Conservation (phyloP, 2,888 invertebrate species). For the Andrena praecox region DNA sequence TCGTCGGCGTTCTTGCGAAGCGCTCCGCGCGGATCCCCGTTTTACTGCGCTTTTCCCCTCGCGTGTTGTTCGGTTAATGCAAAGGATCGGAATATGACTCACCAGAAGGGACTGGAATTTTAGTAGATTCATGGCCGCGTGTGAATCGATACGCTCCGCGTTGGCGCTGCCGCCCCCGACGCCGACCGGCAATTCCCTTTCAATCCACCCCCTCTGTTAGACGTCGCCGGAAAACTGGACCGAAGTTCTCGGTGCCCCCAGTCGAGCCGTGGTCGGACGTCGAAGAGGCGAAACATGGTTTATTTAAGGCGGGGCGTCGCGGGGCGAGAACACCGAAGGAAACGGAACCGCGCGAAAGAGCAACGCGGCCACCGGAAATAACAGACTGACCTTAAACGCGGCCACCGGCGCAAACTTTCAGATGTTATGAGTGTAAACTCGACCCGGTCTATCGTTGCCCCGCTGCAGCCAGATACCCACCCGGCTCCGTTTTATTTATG, state of each 20-base stretch:
- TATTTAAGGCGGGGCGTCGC: constrained; percentile 3
- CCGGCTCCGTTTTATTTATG: constrained; percentile 60
- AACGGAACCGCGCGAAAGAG: constrained; percentile 29
- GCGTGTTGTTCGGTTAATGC: constrained; percentile 54
- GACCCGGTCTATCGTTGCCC: constrained; percentile 42
- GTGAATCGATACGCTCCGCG: constrained; percentile 61
- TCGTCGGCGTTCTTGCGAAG: constrained; percentile 48
- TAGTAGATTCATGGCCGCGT: constrained; percentile 54
- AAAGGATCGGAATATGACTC: constrained; percentile 71
- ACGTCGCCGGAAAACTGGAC: background rate
- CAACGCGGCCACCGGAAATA: constrained; percentile 51
- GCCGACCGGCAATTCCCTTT: background rate
- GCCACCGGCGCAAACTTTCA: constrained; percentile 62
- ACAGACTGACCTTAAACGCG: constrained; percentile 58
- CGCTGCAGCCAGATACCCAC: constrained; percentile 34
- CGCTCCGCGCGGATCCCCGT: constrained; percentile 41
- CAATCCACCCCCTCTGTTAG: background rate
- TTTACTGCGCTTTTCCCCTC: constrained; percentile 52
- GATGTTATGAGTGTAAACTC: constrained; percentile 70
- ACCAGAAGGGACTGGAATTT: constrained; percentile 61
- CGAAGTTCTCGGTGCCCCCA: background rate
- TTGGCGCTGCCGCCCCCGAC: constrained; percentile 18
- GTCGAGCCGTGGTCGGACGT: background rate
- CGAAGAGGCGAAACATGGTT: constrained; percentile 23
- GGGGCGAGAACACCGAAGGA: background rate